phyloP scores from a whole-genome alignment of 1,140 invertebrate genomes.

The Leptoteleia sp. region DNA sequence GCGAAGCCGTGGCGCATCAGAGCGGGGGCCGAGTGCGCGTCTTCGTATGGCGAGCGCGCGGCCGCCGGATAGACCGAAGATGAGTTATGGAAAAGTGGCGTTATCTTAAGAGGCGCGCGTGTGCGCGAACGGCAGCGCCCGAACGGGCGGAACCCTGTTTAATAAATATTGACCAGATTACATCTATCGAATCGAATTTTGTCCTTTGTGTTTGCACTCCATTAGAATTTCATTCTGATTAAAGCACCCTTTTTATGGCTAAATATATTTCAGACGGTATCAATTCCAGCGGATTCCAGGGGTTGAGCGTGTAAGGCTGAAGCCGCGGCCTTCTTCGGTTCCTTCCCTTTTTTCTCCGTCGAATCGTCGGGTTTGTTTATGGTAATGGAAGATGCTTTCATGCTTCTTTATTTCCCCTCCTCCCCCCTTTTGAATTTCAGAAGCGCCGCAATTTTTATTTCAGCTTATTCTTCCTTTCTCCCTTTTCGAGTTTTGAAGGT shows the following conservation, averaged over 20 bases:
- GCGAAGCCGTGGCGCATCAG: no score
- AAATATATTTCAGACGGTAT: conserved; percentile 40
- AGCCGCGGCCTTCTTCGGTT: no score
- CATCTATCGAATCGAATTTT: conserved; percentile 62
- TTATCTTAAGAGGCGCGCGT: conserved; percentile 41
- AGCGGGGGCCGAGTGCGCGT: conserved; percentile 37
- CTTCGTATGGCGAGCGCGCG: conserved; percentile 33
- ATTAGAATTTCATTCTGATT: conserved; percentile 62
- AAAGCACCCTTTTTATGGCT: conserved; percentile 46
- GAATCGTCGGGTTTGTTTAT: no score
- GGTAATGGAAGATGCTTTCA: no score
- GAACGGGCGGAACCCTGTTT: conserved; percentile 52
- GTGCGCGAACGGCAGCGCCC: conserved; percentile 31
- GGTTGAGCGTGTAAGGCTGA: no score
- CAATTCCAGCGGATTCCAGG: conserved; percentile 20
- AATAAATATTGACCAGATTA: conserved; percentile 66
- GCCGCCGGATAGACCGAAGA: conserved; percentile 57
- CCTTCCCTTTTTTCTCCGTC: no score
- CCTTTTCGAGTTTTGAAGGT: no score
- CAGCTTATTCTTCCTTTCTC: no score
- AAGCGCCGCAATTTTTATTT: no score
- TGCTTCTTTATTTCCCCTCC: no score
- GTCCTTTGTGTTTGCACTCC: conserved; percentile 61
- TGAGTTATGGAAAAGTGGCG: conserved; percentile 63
- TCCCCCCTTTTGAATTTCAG: no score